These are phyloP conservation scores for Sycobia sp. DNA, from an alignment of 1,140 invertebrate genomes.

Conservation along the genomic window DNA sequence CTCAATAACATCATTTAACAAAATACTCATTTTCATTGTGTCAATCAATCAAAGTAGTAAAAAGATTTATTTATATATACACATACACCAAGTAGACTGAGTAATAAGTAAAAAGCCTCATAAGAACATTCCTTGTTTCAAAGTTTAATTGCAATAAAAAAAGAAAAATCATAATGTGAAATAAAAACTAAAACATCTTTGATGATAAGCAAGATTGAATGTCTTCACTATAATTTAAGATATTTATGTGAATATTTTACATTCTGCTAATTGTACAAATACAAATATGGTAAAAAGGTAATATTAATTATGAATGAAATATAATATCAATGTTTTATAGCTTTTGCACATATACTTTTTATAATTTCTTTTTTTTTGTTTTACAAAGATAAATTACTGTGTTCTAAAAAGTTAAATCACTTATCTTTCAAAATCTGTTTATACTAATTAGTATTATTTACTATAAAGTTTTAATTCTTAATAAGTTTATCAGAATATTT, in stretches of 20 bases:
- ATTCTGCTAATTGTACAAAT: conserved; percentile 11
- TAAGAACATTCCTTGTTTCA: conserved; percentile 13
- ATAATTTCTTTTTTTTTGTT: background rate
- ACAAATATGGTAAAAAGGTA: conserved; percentile 4
- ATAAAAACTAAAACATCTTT: background rate
- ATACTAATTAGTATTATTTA: conserved; percentile 26
- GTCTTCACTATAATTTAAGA: conserved; percentile 10
- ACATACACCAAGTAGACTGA: conserved; percentile 21
- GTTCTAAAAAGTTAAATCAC: background rate
- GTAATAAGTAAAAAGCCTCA: conserved; percentile 7
- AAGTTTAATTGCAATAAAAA: conserved; percentile 25
- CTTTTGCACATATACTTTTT: too few relatives aligned
- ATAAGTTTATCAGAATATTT: conserved; percentile 26
- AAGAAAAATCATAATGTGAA: background rate
- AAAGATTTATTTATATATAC: background rate
- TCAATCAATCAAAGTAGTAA: background rate
- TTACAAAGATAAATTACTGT: conserved; percentile 6
- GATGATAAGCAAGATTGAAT: background rate
- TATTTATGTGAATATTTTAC: conserved; percentile 6
- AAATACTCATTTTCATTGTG: conserved; percentile 1
- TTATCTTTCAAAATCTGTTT: conserved; percentile 22
- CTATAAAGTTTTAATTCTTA: conserved; percentile 4
- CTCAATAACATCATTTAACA: conserved; percentile 1
- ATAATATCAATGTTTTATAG: background rate
- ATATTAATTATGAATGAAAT: background rate